Base-by-base conservation (phyloP, 2,113 vertebrate genomes). In the Chelonoidis abingdonii region DNA sequence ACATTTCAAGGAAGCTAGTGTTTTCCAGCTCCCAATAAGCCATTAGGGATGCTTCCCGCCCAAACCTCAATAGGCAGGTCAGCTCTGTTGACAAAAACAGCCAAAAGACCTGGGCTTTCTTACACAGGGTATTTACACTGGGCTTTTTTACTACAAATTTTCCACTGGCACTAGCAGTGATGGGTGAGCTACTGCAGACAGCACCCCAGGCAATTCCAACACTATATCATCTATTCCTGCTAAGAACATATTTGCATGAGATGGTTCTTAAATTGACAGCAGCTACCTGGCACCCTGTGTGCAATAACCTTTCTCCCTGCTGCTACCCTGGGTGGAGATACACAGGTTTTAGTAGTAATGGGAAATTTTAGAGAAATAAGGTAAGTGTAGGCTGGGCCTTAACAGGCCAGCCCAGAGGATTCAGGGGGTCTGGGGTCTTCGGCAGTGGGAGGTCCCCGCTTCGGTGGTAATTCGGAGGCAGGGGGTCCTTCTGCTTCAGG, bases 1-100 rank as follows among this genome's bases (percentile, higher is more conserved):
- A 83, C 93, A 96, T 96, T 97, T 95, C 90, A 72, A 0, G 2
- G 90, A 97, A 97, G 93, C 29, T 1, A 8, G 95, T 95, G 87
- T 94, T 96, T 94, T 95, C 95, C 95, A 88, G 85, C 62, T 93
- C 93, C 88, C 84, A 1, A 0, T 44, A 93, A 82, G 76, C 78
- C 80, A 88, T 83, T 83, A 92, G 62, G 94, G 83, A 47, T 25
- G 11, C 14, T 97, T 97, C 90, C 93, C 90, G 96, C 95, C 93
- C 94, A 95, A 87, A 94, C 88, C 93, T 96, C 85, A 85, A 96
- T 44, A 86, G 24, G 83, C 21, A 78, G 41, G 41, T 78, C 25
- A 47, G 44, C 22, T 47, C 93, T 92, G 84, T 79, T 86, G 54
- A 78, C 82, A 89, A 75, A 92, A 96, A 92, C 78, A 94, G 90